Percentiles rank a stretch among this genome's conserved stretches.
Evolutionary conservation across 30 jellyfish, hydroid and myxozoan species (phyloP).

Genomic region (Chironex yamaguchii): DNA sequence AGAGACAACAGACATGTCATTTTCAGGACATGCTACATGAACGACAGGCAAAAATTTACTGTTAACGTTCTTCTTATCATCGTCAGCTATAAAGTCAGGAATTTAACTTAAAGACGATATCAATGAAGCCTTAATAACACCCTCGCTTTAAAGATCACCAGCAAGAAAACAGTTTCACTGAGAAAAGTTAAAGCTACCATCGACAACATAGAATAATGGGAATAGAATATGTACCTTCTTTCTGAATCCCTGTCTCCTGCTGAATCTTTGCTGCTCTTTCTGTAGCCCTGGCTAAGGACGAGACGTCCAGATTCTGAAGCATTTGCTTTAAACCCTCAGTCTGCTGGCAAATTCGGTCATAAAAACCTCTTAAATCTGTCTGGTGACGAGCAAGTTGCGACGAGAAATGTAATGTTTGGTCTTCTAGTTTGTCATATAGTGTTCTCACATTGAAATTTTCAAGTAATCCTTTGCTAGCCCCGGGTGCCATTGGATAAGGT

Average conservation of each 20-base stretch:
- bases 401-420: constrained; percentile 93
- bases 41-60: too few species aligned
- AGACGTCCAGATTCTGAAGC: constrained; percentile 88
- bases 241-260: constrained; percentile 64
- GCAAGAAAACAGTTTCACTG: too few species aligned
- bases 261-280: constrained; percentile 86
- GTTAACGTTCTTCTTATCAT: too few species aligned
- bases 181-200: too few species aligned
- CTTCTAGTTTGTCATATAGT: constrained; percentile 94
- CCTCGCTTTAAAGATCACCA: too few species aligned
- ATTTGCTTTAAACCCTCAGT: constrained; percentile 95
- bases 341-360: constrained; percentile 95
- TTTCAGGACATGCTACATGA: too few species aligned
- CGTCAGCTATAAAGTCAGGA: too few species aligned
- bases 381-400: constrained; percentile 98
- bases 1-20: background rate
- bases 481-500: constrained; percentile 27
- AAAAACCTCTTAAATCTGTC: constrained; percentile 94
- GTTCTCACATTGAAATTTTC: constrained; percentile 97
- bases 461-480: constrained; percentile 75
- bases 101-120: too few species aligned
- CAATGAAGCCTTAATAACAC: too few species aligned
- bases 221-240: constrained; percentile 61
- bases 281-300: constrained; percentile 87
- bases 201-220: too few species aligned